Percentiles rank a stretch among this genome's conserved stretches.
These are phyloP conservation scores for Hozukius guyotensis DNA, from an alignment of 2,797 vertebrate genomes.

Conservation along the genomic window DNA sequence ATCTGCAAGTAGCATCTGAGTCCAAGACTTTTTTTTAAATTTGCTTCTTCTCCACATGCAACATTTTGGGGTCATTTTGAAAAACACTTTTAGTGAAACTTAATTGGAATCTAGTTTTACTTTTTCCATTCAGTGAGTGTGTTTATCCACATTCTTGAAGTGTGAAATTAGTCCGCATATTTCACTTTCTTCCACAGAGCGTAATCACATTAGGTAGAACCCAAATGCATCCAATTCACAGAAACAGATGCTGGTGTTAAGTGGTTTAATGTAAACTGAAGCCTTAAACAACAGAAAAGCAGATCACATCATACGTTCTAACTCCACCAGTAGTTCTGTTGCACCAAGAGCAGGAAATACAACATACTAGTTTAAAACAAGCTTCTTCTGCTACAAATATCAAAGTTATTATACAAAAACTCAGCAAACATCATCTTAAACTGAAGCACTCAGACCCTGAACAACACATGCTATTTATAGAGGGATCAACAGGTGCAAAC, in stretches of 20 bases:
- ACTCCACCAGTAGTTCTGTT: background rate
- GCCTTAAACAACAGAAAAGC: background rate
- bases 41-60: background rate
- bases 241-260: background rate
- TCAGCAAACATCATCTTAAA: background rate
- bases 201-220: background rate
- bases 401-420: background rate
- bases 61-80: background rate
- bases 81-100: background rate
- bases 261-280: background rate
- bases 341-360: background rate
- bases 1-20: background rate
- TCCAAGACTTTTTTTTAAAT: background rate
- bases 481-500: background rate
- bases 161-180: background rate
- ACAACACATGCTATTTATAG: slow-evolving; percentile 8
- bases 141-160: background rate
- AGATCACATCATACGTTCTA: background rate
- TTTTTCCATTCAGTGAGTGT: background rate
- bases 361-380: background rate
- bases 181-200: background rate
- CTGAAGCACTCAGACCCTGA: background rate
- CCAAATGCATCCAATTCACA: background rate
- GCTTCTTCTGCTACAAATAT: background rate
- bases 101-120: background rate